phyloP scores from a whole-genome alignment of 2,888 invertebrate genomes.

The Bedellia somnulentella region DNA sequence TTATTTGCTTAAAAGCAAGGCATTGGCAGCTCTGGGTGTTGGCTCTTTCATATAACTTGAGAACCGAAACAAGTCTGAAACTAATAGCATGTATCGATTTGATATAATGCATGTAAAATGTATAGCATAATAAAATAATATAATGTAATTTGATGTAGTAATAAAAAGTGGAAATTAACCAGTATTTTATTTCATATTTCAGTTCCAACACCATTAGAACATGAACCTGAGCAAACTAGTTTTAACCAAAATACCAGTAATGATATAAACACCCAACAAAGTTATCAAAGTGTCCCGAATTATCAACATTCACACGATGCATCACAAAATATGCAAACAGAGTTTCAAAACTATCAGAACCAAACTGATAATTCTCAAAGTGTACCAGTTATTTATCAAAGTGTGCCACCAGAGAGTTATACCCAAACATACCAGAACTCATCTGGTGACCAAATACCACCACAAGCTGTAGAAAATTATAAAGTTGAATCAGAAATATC shows the following conservation, averaged over 20 bases:
- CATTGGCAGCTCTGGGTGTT: too few species aligned
- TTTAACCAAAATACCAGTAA: slow-evolving; percentile 12
- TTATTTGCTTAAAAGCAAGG: too few species aligned
- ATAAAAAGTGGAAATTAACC: slow-evolving; percentile 15
- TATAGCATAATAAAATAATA: slow-evolving; percentile 18
- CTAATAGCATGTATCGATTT: background rate
- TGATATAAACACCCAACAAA: slow-evolving; percentile 6
- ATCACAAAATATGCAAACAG: background rate
- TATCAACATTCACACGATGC: slow-evolving; percentile 1
- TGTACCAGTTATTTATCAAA: background rate
- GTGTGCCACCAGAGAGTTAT: background rate
- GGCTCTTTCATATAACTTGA: too few species aligned
- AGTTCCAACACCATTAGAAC: slow-evolving; percentile 37
- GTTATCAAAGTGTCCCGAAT: background rate
- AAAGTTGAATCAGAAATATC: background rate
- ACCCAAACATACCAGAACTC: background rate
- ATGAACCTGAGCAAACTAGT: slow-evolving; percentile 19
- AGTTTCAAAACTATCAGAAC: background rate
- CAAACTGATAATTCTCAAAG: slow-evolving; percentile 1
- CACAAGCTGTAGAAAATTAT: too few species aligned
- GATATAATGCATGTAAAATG: slow-evolving; percentile 15
- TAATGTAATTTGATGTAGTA: slow-evolving; percentile 3
- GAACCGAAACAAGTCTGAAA: too few species aligned
- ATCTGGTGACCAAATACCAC: background rate
- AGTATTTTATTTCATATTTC: slow-evolving; percentile 26